Evolutionary conservation across 2,113 vertebrate genomes (phyloP), one percentile per base, ranked within the genome.

Genomic region (Coturnix japonica): DNA sequence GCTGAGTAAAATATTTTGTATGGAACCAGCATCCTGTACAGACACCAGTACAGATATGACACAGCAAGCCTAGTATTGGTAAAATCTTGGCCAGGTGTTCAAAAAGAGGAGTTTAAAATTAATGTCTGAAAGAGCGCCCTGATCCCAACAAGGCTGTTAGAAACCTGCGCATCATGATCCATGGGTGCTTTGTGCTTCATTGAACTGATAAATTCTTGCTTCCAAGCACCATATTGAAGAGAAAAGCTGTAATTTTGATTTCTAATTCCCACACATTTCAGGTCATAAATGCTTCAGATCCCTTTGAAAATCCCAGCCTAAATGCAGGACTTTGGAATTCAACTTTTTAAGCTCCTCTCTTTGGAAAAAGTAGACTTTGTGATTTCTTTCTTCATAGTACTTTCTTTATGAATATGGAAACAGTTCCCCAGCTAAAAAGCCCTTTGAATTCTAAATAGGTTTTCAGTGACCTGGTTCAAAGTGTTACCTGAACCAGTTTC

Each of bases 361-460:
- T 89, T 82, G 89, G 87, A 93, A 92, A 79, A 87, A 87, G 87
- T 71, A 66, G n/a, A 70, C 64, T 89, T 89, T 6, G 8, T 35
- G 26, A 87, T 81, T 95, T 81, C 66, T 94, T 92, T 77, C 57
- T 92, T 87, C 91, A 74, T 60, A 89, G 84, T 80, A 87, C 70
- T 89, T 72, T 71, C 70, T 89, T 72, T 71, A 87, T 94, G 90
- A 96, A 93, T 94, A 94, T 77, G 78, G 84, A 91, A 94, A 91
- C 64, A 80, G 56, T 61, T 96, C 87, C 82, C 51, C 91, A 92
- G 71, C 84, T 92, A 91, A 89, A 95, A 93, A 30, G 46, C 71
- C 37, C 94, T 96, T 92, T 96, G 84, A 96, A 93, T 96, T 85
- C 96, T 85, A 91, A 94, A 87, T 37, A 89, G 78, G 60, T 60